These are phyloP conservation scores for Isurus oxyrinchus DNA, from an alignment of 2,113 vertebrate genomes.

Conservation along the genomic window DNA sequence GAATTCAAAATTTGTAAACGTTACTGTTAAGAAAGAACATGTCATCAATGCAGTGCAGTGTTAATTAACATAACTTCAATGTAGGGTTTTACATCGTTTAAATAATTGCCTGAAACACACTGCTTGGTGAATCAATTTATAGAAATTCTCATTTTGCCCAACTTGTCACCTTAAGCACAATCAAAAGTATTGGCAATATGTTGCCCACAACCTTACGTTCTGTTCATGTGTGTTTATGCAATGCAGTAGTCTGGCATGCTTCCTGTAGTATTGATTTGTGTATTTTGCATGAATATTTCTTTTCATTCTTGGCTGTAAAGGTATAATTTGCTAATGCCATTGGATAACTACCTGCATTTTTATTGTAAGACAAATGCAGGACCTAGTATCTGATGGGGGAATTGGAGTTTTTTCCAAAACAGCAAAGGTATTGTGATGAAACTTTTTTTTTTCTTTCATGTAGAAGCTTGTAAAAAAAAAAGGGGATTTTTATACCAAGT, in stretches of 20 bases:
- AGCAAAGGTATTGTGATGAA: slow-evolving; percentile 20
- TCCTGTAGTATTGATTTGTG: slow-evolving; percentile 35
- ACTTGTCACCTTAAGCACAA: slow-evolving; percentile 23
- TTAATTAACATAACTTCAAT: slow-evolving; percentile 13
- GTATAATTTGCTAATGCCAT: neutral
- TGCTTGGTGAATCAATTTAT: neutral
- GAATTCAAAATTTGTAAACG: slow-evolving; percentile 20
- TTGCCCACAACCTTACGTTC: slow-evolving; percentile 21
- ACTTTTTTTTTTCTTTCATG: slow-evolving; percentile 19
- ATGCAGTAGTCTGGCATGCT: slow-evolving; percentile 34
- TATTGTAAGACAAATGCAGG: slow-evolving; percentile 27
- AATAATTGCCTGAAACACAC: neutral
- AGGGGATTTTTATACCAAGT: slow-evolving; percentile 36
- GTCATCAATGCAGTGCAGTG: slow-evolving; percentile 7
- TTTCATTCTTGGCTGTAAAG: slow-evolving; percentile 35
- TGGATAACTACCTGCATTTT: neutral
- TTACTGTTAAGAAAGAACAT: slow-evolving; percentile 7
- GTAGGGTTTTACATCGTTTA: neutral
- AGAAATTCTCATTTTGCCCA: neutral
- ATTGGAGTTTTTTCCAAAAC: neutral
- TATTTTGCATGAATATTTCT: slow-evolving; percentile 29
- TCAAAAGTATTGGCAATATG: slow-evolving; percentile 26
- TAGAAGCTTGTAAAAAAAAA: slow-evolving; percentile 36
- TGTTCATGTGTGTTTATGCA: neutral
- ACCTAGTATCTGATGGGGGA: neutral